These are phyloP conservation scores for Oxyura jamaicensis DNA, from an alignment of 2,113 vertebrate genomes.

Conservation along the genomic window DNA sequence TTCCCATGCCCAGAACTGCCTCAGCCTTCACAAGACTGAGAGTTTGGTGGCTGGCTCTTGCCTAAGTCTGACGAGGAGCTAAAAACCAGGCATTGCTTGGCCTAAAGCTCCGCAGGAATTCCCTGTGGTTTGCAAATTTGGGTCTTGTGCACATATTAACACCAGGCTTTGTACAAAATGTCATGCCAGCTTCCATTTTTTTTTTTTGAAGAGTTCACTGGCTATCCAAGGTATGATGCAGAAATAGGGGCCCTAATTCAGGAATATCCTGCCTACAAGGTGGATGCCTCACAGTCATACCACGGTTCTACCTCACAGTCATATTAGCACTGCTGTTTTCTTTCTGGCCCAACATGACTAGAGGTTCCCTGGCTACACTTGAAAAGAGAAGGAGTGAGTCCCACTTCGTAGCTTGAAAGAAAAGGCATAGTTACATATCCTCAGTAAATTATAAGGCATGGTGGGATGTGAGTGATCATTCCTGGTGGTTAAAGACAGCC, in stretches of 20 bases:
- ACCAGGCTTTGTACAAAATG: background rate
- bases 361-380: background rate
- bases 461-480: background rate
- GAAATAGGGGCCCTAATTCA: background rate
- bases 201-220: background rate
- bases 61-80: background rate
- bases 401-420: background rate
- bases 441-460: background rate
- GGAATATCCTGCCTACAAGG: background rate
- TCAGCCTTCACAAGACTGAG: background rate
- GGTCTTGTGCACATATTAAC: background rate
- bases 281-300: background rate
- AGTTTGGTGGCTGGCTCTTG: background rate
- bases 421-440: background rate
- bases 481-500: background rate
- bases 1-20: constrained; percentile 6
- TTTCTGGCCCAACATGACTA: background rate
- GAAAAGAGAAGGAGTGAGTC: background rate
- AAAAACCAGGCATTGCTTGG: background rate
- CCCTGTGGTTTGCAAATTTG: background rate
- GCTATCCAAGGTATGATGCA: background rate
- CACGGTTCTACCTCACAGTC: background rate
- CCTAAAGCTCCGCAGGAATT: background rate
- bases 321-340: background rate
- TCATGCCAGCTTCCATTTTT: background rate